Evolutionary conservation across 2,888 invertebrate species (phyloP).

Genomic region (Odontocolon sp.): DNA sequence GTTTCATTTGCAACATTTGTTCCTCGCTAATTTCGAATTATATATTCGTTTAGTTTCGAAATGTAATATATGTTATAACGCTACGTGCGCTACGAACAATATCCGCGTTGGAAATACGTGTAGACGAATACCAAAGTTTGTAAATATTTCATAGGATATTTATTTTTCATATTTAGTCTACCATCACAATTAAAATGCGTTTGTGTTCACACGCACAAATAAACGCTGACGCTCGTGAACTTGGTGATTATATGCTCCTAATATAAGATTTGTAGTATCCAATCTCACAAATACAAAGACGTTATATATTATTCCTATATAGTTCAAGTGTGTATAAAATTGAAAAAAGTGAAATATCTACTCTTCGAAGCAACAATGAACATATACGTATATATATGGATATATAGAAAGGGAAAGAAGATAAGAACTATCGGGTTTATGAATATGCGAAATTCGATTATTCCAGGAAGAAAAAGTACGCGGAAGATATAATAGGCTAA

Average conservation of each 20-base stretch:
- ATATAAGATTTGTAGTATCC: conserved; percentile 29
- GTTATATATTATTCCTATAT: conserved; percentile 44
- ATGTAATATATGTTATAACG: conserved; percentile 3
- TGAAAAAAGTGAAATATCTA: conserved; percentile 22
- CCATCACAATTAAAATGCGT: conserved; percentile 11
- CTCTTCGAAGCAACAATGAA: background rate
- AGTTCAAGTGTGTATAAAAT: conserved; percentile 46
- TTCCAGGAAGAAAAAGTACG: too few species aligned
- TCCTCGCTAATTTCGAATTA: background rate
- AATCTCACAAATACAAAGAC: conserved; percentile 22
- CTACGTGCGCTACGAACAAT: background rate
- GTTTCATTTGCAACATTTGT: conserved; percentile 1
- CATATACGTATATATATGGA: too few species aligned
- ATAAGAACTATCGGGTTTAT: too few species aligned
- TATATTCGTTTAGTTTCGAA: background rate
- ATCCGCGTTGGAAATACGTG: conserved; percentile 18
- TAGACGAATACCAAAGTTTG: conserved; percentile 52
- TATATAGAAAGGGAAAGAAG: too few species aligned
- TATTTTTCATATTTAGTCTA: conserved; percentile 43
- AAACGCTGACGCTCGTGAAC: conserved; percentile 5
- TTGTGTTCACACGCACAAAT: conserved; percentile 35
- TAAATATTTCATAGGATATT: conserved; percentile 54
- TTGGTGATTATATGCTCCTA: conserved; percentile 6
- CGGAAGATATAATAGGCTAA: too few species aligned
- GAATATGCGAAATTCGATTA: too few species aligned